Conservation (phyloP, 2,888 invertebrate species). For the Gryllus longicercus region DNA sequence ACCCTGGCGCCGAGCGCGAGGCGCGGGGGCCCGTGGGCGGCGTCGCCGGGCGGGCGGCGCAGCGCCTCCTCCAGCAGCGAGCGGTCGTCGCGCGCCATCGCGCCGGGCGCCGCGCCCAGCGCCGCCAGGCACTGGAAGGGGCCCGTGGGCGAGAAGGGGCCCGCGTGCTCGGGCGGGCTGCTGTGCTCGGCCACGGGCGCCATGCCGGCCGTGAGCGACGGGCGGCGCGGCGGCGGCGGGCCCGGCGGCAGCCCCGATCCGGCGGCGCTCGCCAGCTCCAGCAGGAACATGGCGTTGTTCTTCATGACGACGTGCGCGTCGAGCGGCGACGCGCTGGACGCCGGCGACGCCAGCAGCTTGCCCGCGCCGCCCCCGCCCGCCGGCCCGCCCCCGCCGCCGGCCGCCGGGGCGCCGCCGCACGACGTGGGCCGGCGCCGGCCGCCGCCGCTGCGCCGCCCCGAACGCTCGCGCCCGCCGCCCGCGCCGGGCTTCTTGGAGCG, state of each 20-base stretch:
- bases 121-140: slow-evolving; percentile 61
- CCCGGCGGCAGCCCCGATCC: slow-evolving; percentile 46
- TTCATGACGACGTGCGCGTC: slow-evolving; percentile 72
- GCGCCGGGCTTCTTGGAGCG: slow-evolving; percentile 40
- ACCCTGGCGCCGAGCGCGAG: neutral
- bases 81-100: slow-evolving; percentile 31
- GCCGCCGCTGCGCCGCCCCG: slow-evolving; percentile 41
- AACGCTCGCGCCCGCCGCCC: slow-evolving; percentile 45
- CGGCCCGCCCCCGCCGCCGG: slow-evolving; percentile 19
- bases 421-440: slow-evolving; percentile 23
- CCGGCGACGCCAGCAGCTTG: slow-evolving; percentile 42
- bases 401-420: slow-evolving; percentile 39
- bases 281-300: slow-evolving; percentile 89
- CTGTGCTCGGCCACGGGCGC: slow-evolving; percentile 46
- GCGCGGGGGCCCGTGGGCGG: neutral
- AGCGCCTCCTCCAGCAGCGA: slow-evolving; percentile 51
- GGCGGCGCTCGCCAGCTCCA: slow-evolving; percentile 81
- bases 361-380: slow-evolving; percentile 23
- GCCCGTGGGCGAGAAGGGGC: slow-evolving; percentile 55
- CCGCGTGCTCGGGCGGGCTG: slow-evolving; percentile 54
- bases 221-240: slow-evolving; percentile 31
- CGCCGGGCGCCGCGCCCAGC: slow-evolving; percentile 47
- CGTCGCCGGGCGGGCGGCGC: slow-evolving; percentile 39
- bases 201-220: slow-evolving; percentile 29
- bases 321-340: slow-evolving; percentile 46